A percentile compares a stretch with the other conserved stretches of the same genome.
phyloP scores from a whole-genome alignment of 2,888 invertebrate genomes.

The Eledone cirrhosa region DNA sequence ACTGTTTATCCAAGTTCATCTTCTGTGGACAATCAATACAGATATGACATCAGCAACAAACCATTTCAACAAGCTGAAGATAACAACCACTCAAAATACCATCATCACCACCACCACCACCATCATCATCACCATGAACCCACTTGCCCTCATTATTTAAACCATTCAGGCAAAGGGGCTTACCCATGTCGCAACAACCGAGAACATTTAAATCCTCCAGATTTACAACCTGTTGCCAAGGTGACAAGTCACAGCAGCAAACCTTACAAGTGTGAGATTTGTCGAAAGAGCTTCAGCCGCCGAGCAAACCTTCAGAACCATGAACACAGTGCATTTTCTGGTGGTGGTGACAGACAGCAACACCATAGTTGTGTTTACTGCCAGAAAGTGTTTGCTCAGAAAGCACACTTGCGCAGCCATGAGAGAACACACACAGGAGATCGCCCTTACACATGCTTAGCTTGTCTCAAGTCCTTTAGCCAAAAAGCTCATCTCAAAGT shows the following conservation, averaged over 20 bases:
- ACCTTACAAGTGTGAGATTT: constrained; percentile 13
- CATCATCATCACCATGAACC: constrained; percentile 10
- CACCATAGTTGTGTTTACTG: constrained; percentile 20
- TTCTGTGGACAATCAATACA: background rate
- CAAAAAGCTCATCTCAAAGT: constrained; percentile 23
- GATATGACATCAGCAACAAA: background rate
- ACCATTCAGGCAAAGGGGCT: too few species aligned
- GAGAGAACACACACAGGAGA: constrained; percentile 15
- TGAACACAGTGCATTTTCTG: constrained; percentile 22
- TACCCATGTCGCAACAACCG: too few species aligned
- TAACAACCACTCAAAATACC: background rate
- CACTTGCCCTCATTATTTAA: too few species aligned
- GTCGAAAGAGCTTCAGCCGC: constrained; percentile 10
- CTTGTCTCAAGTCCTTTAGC: background rate
- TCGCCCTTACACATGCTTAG: background rate
- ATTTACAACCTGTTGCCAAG: too few species aligned
- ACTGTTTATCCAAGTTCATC: constrained; percentile 10
- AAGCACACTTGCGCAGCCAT: constrained; percentile 15
- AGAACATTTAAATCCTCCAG: too few species aligned
- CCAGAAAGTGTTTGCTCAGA: constrained; percentile 25
- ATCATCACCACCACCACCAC: background rate
- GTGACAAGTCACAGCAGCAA: background rate
- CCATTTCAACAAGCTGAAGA: background rate
- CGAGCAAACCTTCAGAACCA: constrained; percentile 16
- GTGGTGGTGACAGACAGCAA: background rate